Percentiles rank a stretch among this genome's conserved stretches.
These are phyloP conservation scores for Oegoconia quadripuncta DNA, from an alignment of 2,888 invertebrate genomes.

Conservation along the genomic window DNA sequence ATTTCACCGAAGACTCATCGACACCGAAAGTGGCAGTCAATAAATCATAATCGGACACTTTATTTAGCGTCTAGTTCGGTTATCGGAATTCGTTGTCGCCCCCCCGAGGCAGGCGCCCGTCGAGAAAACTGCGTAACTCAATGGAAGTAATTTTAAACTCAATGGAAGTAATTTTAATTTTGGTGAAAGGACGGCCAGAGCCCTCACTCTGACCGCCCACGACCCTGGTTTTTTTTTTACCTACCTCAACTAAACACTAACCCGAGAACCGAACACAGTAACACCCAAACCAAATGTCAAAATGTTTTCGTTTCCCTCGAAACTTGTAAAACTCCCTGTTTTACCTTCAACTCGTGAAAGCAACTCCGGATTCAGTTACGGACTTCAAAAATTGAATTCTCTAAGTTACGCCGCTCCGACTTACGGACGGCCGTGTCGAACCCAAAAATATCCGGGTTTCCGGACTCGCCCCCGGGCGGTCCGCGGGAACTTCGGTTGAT, in stretches of 20 bases:
- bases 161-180: neutral
- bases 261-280: too few relatives aligned
- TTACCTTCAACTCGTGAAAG: neutral
- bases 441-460: neutral
- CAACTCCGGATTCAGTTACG: neutral
- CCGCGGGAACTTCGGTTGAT: neutral
- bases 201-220: neutral
- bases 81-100: neutral
- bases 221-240: too few relatives aligned
- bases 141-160: neutral
- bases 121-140: neutral
- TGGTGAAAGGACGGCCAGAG: too few relatives aligned
- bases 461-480: neutral
- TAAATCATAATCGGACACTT: conserved; percentile 43
- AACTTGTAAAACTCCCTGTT: neutral
- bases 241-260: too few relatives aligned
- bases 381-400: neutral
- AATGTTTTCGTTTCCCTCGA: too few relatives aligned
- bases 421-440: neutral
- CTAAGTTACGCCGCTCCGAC: neutral
- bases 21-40: conserved; percentile 15
- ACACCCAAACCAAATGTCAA: too few relatives aligned
- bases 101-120: neutral
- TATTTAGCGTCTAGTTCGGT: conserved; percentile 32
- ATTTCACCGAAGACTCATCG: too few relatives aligned